Conservation (phyloP, 2,888 invertebrate species). For the Temnothorax ravouxi region DNA sequence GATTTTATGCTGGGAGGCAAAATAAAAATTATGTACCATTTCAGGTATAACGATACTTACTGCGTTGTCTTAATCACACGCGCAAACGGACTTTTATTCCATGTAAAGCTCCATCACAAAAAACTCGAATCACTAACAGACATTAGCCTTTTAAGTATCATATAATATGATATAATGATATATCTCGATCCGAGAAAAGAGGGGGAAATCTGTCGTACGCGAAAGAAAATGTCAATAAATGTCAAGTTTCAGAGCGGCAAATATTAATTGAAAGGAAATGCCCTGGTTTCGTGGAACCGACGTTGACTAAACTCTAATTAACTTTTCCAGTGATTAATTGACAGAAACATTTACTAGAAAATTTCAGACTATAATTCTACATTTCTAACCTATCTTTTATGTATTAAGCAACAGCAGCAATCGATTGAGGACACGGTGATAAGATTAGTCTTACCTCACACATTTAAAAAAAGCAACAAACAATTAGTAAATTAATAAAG, state of each 20-base stretch:
- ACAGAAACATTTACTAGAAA: not conserved
- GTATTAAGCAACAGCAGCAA: not conserved
- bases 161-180: too few species aligned
- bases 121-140: constrained; percentile 20
- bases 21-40: not conserved
- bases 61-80: constrained; percentile 4
- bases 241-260: constrained; percentile 3
- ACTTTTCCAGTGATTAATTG: not conserved
- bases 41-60: constrained; percentile 35
- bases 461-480: too few species aligned
- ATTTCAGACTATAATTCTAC: not conserved
- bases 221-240: not conserved
- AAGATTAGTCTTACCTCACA: too few species aligned
- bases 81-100: not conserved
- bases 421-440: too few species aligned
- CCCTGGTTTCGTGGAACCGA: not conserved
- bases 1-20: not conserved
- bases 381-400: not conserved
- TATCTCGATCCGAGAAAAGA: not conserved
- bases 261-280: constrained; percentile 20
- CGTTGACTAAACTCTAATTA: not conserved
- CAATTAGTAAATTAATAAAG: not conserved
- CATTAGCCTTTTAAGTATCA: constrained; percentile 3
- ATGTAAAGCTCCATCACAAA: not conserved
- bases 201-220: not conserved